These are phyloP conservation scores for Phenacoccus solenopsis DNA, from an alignment of 1,140 invertebrate species.

Conservation along the genomic window DNA sequence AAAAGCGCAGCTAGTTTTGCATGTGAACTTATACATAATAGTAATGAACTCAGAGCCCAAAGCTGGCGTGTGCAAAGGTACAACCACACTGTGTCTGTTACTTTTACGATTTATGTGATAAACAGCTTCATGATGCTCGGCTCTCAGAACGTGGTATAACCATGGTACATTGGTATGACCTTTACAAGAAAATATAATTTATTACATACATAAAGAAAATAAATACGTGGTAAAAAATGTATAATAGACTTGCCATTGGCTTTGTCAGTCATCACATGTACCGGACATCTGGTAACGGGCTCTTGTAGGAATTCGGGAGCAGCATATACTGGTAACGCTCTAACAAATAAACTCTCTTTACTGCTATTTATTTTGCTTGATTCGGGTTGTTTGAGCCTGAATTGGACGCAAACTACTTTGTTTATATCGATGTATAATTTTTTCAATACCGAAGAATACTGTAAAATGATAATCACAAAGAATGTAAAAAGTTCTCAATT, in stretches of 20 bases:
- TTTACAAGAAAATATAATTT: background rate
- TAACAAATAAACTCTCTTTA: constrained; percentile 32
- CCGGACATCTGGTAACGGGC: constrained; percentile 43
- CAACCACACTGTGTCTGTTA: constrained; percentile 35
- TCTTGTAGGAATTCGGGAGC: constrained; percentile 42
- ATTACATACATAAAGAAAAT: constrained; percentile 5
- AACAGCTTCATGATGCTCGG: constrained; percentile 36
- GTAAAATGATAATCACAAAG: background rate
- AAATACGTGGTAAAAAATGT: background rate
- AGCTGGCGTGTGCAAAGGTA: background rate
- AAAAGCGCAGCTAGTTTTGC: constrained; percentile 61
- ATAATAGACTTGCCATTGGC: background rate
- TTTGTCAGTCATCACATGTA: constrained; percentile 33
- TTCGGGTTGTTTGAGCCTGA: background rate
- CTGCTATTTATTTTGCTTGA: background rate
- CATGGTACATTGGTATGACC: background rate
- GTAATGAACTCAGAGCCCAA: constrained; percentile 10
- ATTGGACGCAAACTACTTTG: constrained; percentile 18
- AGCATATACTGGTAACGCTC: constrained; percentile 42
- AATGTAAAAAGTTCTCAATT: background rate
- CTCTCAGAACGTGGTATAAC: constrained; percentile 41
- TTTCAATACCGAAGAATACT: constrained; percentile 20
- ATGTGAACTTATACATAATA: constrained; percentile 61
- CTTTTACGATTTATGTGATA: constrained; percentile 38
- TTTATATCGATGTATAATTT: constrained; percentile 21